Conservation (phyloP, 2,797 vertebrate genomes). For the Acropternis orthonyx region DNA sequence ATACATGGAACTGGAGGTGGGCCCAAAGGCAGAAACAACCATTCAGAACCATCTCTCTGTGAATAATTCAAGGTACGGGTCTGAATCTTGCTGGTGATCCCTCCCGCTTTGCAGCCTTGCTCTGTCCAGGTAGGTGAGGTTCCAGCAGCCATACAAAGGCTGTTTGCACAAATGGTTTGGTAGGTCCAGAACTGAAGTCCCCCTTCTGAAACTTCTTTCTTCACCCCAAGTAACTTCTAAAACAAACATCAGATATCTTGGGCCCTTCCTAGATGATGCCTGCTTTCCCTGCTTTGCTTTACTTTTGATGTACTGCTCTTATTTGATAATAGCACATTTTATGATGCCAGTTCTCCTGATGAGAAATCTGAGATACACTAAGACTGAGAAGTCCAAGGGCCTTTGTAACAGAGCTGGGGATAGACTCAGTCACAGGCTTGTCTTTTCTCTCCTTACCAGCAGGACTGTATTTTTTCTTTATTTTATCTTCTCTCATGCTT, state of each 20-base stretch:
- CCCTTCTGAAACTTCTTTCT: background rate
- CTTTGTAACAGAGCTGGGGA: background rate
- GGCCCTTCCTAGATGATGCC: background rate
- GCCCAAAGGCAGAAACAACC: background rate
- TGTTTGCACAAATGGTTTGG: background rate
- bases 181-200: background rate
- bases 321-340: background rate
- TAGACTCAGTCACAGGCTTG: background rate
- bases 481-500: background rate
- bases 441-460: background rate
- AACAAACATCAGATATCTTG: background rate
- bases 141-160: background rate
- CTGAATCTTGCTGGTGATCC: background rate
- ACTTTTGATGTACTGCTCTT: background rate
- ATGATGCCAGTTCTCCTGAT: background rate
- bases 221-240: background rate
- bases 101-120: too few species aligned
- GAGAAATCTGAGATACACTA: background rate
- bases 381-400: background rate
- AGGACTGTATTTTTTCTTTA: background rate
- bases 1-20: background rate
- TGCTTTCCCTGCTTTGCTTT: background rate
- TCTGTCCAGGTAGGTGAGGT: background rate
- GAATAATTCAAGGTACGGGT: background rate
- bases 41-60: background rate